Evolutionary conservation across 2,888 invertebrate species (phyloP), one percentile per base, ranked within the genome.

Genomic region (Drosophila tripunctata): DNA sequence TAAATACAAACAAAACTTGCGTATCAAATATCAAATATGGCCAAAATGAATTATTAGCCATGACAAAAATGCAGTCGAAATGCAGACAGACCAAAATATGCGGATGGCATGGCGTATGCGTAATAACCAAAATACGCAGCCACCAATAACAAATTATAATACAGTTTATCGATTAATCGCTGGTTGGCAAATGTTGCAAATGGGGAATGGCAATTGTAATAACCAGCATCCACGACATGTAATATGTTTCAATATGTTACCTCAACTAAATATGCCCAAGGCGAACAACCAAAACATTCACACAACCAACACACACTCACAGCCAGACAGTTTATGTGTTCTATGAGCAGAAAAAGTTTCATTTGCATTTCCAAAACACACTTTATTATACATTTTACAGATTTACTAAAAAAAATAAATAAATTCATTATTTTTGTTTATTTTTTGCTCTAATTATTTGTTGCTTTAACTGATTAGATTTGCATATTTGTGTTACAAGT

Each of bases 91-190:
- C 12, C 44, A 38, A 40, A 40, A 30, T n/a, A 63, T 24, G 50
- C 38, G 45, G 41, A 43, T 57, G 67, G 67, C 62, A 40, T 65
- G 63, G 66, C 74, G 76, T 71, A 69, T 76, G 62, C 54, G 71
- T 63, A 64, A 71, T 67, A 63, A 62, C 50, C 67, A 45, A 71
- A 57, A 63, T 27, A 5, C n/a, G 62, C 65, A 41, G 31, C 67
- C 62, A 60, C 64, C 27, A 27, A 8, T 27, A 72, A 71, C 85
- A 79, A 79, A 82, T 85, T 82, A 82, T 79, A 79, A 82, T 85
- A 71, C 75, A 72, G 66, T 79, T 82, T 85, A 82, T 85, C 83
- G 85, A 85, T 83, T 82, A 81, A 79, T 63, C 44, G 57, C 58
- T 21, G 38, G 27, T 4, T 14, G 3, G 2, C 1, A 12, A 8